A percentile compares a stretch with the other conserved stretches of the same genome.
Evolutionary conservation across 2,113 vertebrate species (phyloP).

Genomic region (Baryphthengus martii): DNA sequence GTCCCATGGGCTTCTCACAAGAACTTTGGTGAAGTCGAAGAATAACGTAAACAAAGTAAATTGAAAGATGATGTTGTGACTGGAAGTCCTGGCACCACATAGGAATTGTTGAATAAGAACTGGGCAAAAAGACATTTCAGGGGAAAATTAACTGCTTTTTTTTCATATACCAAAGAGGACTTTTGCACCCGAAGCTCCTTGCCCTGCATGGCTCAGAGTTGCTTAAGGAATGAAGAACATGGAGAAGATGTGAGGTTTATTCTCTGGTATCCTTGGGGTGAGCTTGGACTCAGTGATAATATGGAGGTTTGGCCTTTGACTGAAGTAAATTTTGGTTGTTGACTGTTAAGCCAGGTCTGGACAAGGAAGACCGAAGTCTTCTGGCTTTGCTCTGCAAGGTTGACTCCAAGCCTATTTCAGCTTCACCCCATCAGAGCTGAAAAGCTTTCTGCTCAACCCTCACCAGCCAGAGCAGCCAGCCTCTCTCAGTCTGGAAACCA

Average conservation of each 20-base stretch:
- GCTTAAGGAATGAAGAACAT: not conserved
- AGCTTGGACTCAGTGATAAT: not conserved
- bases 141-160: not conserved
- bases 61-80: not conserved
- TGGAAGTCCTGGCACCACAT: not conserved
- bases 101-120: not conserved
- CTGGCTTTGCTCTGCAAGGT: not conserved
- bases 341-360: not conserved
- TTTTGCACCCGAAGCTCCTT: not conserved
- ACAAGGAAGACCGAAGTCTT: not conserved
- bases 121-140: not conserved
- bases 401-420: not conserved
- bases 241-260: not conserved
- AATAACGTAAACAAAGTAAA: not conserved
- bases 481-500: not conserved
- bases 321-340: not conserved
- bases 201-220: not conserved
- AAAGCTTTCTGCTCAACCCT: not conserved
- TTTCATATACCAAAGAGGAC: not conserved
- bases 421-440: not conserved
- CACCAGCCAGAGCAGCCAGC: not conserved
- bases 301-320: not conserved
- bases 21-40: not conserved
- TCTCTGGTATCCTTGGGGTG: not conserved
- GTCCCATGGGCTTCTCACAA: not conserved